phyloP scores from a whole-genome alignment of 1,140 invertebrate genomes.

The Paraescarpia echinospica region DNA sequence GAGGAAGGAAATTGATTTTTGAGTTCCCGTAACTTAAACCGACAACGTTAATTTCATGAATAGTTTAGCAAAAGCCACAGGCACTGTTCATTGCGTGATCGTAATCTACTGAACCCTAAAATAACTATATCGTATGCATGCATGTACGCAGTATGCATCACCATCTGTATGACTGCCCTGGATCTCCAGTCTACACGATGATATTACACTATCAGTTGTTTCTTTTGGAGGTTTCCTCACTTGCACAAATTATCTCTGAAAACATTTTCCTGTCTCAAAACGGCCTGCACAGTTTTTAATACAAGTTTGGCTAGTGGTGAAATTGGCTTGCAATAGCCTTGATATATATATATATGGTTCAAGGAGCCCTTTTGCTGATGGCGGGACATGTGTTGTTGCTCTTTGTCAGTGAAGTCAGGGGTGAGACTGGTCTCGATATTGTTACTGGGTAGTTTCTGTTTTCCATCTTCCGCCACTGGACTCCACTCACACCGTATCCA shows the following conservation, averaged over 20 bases:
- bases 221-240: not conserved
- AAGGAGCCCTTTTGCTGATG: not conserved
- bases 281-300: not conserved
- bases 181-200: not conserved
- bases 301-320: not conserved
- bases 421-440: too few relatives aligned
- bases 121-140: not conserved
- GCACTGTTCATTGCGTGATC: not conserved
- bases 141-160: not conserved
- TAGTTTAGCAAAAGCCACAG: not conserved
- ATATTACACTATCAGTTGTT: not conserved
- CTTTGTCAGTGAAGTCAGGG: too few relatives aligned
- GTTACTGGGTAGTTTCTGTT: too few relatives aligned
- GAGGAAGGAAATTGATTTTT: not conserved
- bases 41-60: not conserved
- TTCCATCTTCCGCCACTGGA: too few relatives aligned
- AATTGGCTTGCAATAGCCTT: not conserved
- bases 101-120: not conserved
- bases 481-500: too few relatives aligned
- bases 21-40: not conserved
- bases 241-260: not conserved
- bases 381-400: not conserved
- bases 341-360: not conserved
- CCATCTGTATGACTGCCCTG: not conserved
- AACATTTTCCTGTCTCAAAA: not conserved